Base-by-base conservation (phyloP, 2,113 vertebrate genomes). In the Larimichthys polyactis region DNA sequence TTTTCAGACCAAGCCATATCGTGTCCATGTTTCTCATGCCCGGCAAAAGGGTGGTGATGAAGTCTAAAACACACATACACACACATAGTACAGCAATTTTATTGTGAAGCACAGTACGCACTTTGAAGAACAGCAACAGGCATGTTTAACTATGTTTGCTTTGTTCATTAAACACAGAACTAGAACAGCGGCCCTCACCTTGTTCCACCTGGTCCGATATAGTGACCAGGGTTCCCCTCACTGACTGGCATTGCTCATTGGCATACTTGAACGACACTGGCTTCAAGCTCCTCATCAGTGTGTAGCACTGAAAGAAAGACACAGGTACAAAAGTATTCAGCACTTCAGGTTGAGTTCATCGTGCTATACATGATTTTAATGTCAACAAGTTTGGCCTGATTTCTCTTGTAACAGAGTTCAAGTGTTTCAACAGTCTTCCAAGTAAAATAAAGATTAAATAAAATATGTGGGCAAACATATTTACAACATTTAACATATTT, bases 1-100 rank as follows among this genome's bases (percentile, higher is more conserved):
- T 89, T 78, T 94, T 95, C 87, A 99, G 93, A 82, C 98, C 98
- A 71, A 99, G 97, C 98, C 98, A 99, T 54, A 96, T 82, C 22
- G 86, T 92, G 29, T 74, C 29, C 72, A 80, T 69, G 20, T 87
- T 68, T 12, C 73, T 90, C 88, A 94, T 82, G 1, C 17, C 49
- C 0, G 94, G 94, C 92, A 98, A 81, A 84, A 97, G 93, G n/a
- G 94, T 95, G 71, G 92, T 97, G 95, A 99, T 94, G 90, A 97
- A 98, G 94, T 99, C 98, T 99, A 49, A 75, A 78, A 32, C n/a
- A 62, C 11, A 46, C 44, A 44, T 0, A 75, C 78, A 32, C n/a
- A 62, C 11, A 66, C 1, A 60, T 2, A 44, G 24, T 7, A 5
- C 3, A 11, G 10, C 16, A 17, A 17, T 64, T 22, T 12, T 22